Evolutionary conservation across 2,888 invertebrate species (phyloP), one percentile per base, ranked within the genome.

Genomic region (Morinoia aosen): DNA sequence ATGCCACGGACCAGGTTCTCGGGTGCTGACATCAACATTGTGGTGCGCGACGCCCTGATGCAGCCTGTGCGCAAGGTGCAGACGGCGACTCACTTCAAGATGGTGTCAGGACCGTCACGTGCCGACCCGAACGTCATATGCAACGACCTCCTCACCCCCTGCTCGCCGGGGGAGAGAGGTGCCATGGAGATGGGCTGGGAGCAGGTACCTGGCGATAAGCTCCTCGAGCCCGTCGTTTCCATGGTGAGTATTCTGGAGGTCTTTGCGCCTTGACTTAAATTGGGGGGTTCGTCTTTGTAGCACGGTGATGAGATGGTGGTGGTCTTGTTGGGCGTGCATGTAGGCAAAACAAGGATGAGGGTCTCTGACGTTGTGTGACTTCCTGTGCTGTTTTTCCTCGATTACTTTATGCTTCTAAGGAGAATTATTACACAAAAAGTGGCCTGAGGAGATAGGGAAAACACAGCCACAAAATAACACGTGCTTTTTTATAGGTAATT

Each of bases 11-110:
- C 33, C 96, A 96, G 98, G 5, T 99, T 99, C 97, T 99, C 99
- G 12, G 99, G 99, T 97, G 99, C 99, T 97, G 99, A 99, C 98
- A 99, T 99, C 97, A 99, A 99, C 97, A 99, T 99, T 97, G 98
- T 99, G 56, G 99, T 99, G 5, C 98, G 99, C 95, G 99, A 99
- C 97, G 99, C 99, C 0, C 97, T 99, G 94, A 99, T 99, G 99
- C 99, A 99, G 97, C 99, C 99, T 1, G 99, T 99, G 0, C 98
- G 99, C 96, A 99, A 99, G 98, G 99, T 99, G 0, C 99, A 99
- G 97, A 99, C 98, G 0, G 99, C 99, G 12, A 99, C 99, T 76
- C 99, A 99, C 97, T 99, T 99, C 97, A 97, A 97, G 97, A 98
- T 98, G 97, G 98, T 99, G 0, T 97, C 98, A 61, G 99, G 99